Evolutionary conservation across 2,113 vertebrate genomes (phyloP), one percentile per base, ranked within the genome.

Genomic region (Antechinus flavipes): DNA sequence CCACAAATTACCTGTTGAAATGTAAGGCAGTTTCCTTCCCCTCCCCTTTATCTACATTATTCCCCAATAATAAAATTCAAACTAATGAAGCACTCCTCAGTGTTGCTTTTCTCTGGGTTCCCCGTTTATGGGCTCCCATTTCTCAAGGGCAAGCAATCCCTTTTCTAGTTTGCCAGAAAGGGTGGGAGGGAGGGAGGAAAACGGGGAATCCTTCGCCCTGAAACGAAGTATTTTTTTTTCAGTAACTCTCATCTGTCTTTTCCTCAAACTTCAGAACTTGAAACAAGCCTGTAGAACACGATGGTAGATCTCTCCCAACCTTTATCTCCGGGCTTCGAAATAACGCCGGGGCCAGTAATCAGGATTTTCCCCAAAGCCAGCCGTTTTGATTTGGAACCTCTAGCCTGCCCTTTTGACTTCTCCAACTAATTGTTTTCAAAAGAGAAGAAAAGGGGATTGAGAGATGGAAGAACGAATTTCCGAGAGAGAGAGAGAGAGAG

Each of bases 21-120:
- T 98, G 98, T 99, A 99, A 98, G 98, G 98, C 98, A 97, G 97
- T 68, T 52, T 90, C 90, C 90, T 92, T 52, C 35, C 89, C n/a
- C 68, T 89, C 89, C 54, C 97, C 93, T 94, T 96, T 94, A 96
- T 96, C 97, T 93, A 96, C 97, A 94, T 95, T 95, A 97, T 96
- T 98, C 97, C 97, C 97, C 94, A 25, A 95, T 97, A 99, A 99
- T 99, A 99, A 99, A 98, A 98, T 97, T 97, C 98, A 97, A 96
- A 97, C 98, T 97, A 98, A 98, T 97, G 94, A 98, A 97, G 0
- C 5, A 2, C 68, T 97, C 90, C 97, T 98, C 96, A 94, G 94
- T 98, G 98, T 98, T 94, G 56, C 97, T 96, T 96, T 98, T 98
- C 96, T 97, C n/a, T 84, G 68, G 68, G 5, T 42, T 84, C 68